Evolutionary conservation across 2,888 invertebrate species (phyloP).

Genomic region (Himalopsyche kuldschensis): DNA sequence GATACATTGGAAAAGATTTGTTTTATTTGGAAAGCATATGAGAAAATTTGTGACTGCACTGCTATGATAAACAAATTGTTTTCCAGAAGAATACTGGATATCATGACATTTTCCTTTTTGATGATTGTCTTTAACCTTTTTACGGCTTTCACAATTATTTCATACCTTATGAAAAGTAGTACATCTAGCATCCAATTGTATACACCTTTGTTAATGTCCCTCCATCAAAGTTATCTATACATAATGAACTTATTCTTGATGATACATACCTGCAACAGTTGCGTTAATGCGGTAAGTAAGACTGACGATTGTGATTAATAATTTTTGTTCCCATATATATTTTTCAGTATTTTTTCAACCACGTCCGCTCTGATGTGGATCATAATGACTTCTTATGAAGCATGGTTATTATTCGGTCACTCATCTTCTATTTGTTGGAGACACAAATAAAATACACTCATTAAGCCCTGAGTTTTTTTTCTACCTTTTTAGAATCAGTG

Average conservation of each 20-base stretch:
- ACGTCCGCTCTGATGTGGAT: too few relatives aligned
- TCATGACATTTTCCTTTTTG: neutral
- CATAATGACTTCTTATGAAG: too few relatives aligned
- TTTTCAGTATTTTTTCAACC: too few relatives aligned
- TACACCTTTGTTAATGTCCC: neutral
- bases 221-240: neutral
- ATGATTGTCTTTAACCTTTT: neutral
- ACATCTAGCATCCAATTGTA: neutral
- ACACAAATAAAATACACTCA: too few relatives aligned
- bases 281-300: neutral
- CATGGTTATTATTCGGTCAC: too few relatives aligned
- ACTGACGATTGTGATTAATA: too few relatives aligned
- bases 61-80: neutral
- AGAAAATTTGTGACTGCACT: neutral
- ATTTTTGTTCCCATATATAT: too few relatives aligned
- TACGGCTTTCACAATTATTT: neutral
- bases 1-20: neutral
- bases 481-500: too few relatives aligned
- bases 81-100: neutral
- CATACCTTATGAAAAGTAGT: neutral
- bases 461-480: too few relatives aligned
- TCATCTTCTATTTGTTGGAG: too few relatives aligned
- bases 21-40: slow-evolving; percentile 4
- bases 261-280: neutral
- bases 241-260: neutral